Evolutionary conservation across 2,888 invertebrate genomes (phyloP).

Genomic region (Tanaodytes sp.): DNA sequence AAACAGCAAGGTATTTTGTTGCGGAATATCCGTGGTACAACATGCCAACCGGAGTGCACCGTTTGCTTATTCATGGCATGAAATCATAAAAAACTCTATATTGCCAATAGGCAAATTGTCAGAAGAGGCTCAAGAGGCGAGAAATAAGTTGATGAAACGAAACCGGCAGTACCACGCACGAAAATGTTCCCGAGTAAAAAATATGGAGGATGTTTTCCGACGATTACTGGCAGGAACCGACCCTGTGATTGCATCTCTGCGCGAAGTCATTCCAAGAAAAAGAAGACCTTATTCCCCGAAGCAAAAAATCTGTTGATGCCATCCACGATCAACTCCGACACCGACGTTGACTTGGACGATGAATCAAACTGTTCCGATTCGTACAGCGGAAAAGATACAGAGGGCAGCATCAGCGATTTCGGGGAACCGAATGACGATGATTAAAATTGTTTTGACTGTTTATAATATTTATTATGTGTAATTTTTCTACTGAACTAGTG

Average conservation of each 20-base stretch:
- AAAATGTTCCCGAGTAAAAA: slow-evolving; percentile 17
- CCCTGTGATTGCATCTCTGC: slow-evolving; percentile 19
- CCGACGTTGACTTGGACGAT: neutral
- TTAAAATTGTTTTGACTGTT: no score
- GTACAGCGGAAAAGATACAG: no score
- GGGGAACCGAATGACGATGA: no score
- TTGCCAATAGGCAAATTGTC: slow-evolving; percentile 25
- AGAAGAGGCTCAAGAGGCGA: slow-evolving; percentile 23
- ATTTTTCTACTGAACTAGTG: no score
- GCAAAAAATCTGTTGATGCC: slow-evolving; percentile 4
- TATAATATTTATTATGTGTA: no score
- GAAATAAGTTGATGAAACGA: slow-evolving; percentile 37
- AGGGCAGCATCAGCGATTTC: no score
- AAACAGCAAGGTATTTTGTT: slow-evolving; percentile 24
- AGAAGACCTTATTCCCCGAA: slow-evolving; percentile 24
- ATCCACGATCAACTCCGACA: no score
- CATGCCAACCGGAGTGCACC: slow-evolving; percentile 22
- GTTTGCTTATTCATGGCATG: slow-evolving; percentile 23
- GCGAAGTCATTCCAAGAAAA: slow-evolving; percentile 15
- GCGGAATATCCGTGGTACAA: slow-evolving; percentile 22
- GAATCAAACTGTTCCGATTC: no score
- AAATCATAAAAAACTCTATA: slow-evolving; percentile 10
- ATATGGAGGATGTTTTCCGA: slow-evolving; percentile 30
- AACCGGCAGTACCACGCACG: slow-evolving; percentile 9
- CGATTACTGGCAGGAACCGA: slow-evolving; percentile 21